Percentiles rank a stretch among this genome's conserved stretches.
Conservation (phyloP, 2,888 invertebrate genomes). For the Drosophila nr. medialis region DNA sequence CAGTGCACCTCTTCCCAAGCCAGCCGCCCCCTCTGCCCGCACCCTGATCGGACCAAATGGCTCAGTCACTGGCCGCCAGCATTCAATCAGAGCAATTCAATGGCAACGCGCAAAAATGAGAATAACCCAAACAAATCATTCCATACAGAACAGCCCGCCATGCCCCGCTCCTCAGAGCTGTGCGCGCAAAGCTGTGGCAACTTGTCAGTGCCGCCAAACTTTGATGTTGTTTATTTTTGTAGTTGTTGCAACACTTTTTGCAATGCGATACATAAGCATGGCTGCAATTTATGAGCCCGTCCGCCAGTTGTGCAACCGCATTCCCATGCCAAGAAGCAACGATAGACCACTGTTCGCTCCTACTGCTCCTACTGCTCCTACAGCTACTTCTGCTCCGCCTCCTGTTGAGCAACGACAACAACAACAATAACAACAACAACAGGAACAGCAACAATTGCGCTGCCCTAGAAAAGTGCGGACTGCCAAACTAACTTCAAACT, state of each 20-base stretch:
- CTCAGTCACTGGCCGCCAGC: conserved; percentile 30
- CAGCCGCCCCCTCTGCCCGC: background rate
- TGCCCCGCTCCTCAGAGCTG: background rate
- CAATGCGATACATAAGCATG: conserved; percentile 58
- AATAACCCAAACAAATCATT: conserved; percentile 51
- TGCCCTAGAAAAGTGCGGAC: conserved; percentile 59
- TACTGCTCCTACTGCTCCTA: background rate
- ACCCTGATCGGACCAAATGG: conserved; percentile 23
- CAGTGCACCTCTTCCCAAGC: background rate
- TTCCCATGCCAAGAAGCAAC: conserved; percentile 22
- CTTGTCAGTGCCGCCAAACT: conserved; percentile 48
- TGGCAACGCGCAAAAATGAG: conserved; percentile 49
- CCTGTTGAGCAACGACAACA: conserved; percentile 1
- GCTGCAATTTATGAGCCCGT: conserved; percentile 55
- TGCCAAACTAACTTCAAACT: conserved; percentile 82
- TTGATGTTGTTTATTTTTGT: conserved; percentile 5
- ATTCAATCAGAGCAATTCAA: conserved; percentile 61
- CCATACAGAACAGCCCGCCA: conserved; percentile 5
- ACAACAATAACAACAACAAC: conserved; percentile 4
- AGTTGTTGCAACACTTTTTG: conserved; percentile 48
- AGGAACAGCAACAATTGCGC: conserved; percentile 22
- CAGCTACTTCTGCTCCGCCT: conserved; percentile 1
- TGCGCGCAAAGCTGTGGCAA: conserved; percentile 39
- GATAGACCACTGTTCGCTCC: background rate
- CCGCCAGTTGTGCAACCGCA: conserved; percentile 52